Evolutionary conservation across 2,888 invertebrate species (phyloP).

Genomic region (Pristionchus arcanus): DNA sequence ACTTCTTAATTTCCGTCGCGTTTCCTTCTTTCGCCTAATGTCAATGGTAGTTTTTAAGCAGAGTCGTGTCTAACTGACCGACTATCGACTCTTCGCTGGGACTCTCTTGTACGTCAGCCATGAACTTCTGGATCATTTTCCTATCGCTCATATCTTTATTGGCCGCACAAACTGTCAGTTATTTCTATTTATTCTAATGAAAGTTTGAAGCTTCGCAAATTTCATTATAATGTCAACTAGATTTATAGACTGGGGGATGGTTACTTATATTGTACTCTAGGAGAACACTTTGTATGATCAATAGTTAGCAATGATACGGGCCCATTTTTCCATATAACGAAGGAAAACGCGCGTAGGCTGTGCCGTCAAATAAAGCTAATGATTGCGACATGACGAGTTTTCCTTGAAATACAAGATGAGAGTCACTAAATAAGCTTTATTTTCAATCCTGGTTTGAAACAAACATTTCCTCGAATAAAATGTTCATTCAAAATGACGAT

Average conservation of each 20-base stretch:
- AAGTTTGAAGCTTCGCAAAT: not conserved
- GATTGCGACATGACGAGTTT: not conserved
- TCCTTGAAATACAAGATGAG: not conserved
- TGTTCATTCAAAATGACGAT: not conserved
- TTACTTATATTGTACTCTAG: not conserved
- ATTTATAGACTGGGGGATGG: not conserved
- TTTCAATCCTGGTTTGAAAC: not conserved
- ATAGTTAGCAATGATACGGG: not conserved
- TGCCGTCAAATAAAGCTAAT: not conserved
- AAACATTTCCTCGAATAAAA: not conserved
- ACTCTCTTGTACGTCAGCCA: not conserved
- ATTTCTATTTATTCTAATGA: not conserved
- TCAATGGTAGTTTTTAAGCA: not conserved
- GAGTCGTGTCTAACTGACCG: not conserved
- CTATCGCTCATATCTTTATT: not conserved
- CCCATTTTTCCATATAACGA: too few species aligned
- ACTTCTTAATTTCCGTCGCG: not conserved
- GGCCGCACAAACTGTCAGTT: not conserved
- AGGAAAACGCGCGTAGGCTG: constrained; percentile 4
- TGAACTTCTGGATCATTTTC: constrained; percentile 14
- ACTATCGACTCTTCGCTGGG: not conserved
- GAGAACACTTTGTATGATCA: not conserved
- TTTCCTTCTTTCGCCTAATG: not conserved
- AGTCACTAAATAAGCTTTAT: not conserved
- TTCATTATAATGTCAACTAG: too few species aligned